Base-by-base conservation (phyloP, 1,140 invertebrate species). In the Coptotermes formosanus region DNA sequence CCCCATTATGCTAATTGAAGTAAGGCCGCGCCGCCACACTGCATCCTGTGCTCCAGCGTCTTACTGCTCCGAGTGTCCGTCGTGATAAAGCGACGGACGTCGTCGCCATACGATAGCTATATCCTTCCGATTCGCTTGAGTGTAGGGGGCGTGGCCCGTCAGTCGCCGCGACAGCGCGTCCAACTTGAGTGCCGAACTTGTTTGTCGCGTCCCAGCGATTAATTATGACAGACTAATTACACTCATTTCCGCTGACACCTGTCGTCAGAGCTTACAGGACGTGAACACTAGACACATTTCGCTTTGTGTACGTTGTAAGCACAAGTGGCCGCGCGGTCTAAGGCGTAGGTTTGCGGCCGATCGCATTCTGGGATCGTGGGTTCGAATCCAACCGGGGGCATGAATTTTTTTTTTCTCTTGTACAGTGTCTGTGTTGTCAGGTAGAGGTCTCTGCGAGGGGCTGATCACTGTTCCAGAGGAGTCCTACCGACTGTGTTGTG, bases 21-120 rank as follows among this genome's bases (percentile, higher is more conserved):
- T 55, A 16, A 55, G 19, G 45, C 14, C 52, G 1, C 52, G 2
- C 21, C 14, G 52, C 19, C 52, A 4, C 19, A 55, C 64, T 30
- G 38, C 38, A 38, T 2, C 38, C 38, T 38, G 59, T 64, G 59
- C 21, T 23, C 59, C 25, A 64, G 59, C 59, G 8, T 64, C 12
- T 64, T 64, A 21, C 59, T 21, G 59, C 59, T 19, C 21, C 59
- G 59, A 64, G 59, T 64, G 59, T 64, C 59, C 59, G 3, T 84
- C 89, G 88, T 55, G 87, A 87, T 84, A 90, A 92, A 86, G 91
- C 91, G 89, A 92, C 93, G 88, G 90, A 14, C 82, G 59, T 64
- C 59, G 59, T 19, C 59, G 55, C n/a, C 45, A 85, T 55, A 59
- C 16, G 85, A 85, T 85, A 59, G 85, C 85, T 43, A 12, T 85